Conservation (phyloP, 2,888 invertebrate species). For the Drosophila paucipuncta region DNA sequence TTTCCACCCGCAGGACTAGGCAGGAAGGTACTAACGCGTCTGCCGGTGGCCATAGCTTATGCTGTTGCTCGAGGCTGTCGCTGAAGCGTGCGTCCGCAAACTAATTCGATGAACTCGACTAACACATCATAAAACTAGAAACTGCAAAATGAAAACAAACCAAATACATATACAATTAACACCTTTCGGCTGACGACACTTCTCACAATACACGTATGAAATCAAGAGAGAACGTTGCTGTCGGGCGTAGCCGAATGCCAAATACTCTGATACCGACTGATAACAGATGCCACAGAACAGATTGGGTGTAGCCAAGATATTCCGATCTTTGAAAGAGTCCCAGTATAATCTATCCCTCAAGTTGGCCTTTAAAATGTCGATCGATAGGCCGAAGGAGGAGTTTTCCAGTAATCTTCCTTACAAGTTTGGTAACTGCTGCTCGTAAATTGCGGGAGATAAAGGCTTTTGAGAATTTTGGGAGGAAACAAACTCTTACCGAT, state of each 20-base stretch:
- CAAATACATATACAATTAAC: slow-evolving; percentile 24
- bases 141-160: slow-evolving; percentile 17
- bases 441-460: too few relatives aligned
- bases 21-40: slow-evolving; percentile 16
- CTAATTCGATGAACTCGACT: slow-evolving; percentile 41
- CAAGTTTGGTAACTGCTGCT: too few relatives aligned
- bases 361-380: not conserved
- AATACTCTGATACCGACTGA: not conserved
- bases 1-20: not conserved
- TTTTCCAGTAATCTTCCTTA: too few relatives aligned
- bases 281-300: not conserved
- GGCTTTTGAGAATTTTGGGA: too few relatives aligned
- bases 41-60: slow-evolving; percentile 21
- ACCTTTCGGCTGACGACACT: slow-evolving; percentile 15
- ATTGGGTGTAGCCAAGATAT: too few relatives aligned
- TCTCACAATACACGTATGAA: not conserved
- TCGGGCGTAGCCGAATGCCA: not conserved
- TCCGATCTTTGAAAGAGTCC: not conserved
- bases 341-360: not conserved
- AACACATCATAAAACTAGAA: slow-evolving; percentile 21
- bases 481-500: too few relatives aligned
- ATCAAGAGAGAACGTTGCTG: not conserved
- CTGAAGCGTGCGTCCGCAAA: slow-evolving; percentile 24
- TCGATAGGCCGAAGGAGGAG: not conserved
- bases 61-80: slow-evolving; percentile 22